These are phyloP conservation scores for Ctena decussata DNA, from an alignment of 2,888 invertebrate species.

Conservation along the genomic window DNA sequence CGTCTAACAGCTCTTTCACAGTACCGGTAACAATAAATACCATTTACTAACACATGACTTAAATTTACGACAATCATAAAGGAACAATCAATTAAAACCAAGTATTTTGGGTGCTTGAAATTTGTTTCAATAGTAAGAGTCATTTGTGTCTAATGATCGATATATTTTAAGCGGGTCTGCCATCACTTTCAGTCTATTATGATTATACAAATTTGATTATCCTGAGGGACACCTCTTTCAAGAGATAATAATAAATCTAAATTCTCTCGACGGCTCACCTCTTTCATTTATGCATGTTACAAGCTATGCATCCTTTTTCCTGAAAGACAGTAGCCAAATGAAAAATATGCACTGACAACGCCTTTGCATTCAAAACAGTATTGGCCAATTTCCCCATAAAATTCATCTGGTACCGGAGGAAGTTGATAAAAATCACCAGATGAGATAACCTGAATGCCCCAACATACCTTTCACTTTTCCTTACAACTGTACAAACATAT, in stretches of 20 bases:
- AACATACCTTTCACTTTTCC: neutral
- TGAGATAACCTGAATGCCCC: constrained; percentile 13
- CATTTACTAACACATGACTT: no score
- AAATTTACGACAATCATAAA: no score
- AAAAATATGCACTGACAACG: neutral
- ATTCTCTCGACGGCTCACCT: neutral
- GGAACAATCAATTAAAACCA: no score
- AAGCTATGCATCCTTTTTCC: neutral
- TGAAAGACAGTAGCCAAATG: neutral
- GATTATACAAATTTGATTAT: constrained; percentile 10
- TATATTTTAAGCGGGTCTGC: neutral
- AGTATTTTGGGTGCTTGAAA: no score
- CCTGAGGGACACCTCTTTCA: neutral
- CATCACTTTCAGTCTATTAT: neutral
- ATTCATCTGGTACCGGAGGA: constrained; percentile 5
- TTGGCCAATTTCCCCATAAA: constrained; percentile 3
- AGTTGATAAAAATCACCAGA: constrained; percentile 20
- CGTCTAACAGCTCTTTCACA: no score
- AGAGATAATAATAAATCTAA: neutral
- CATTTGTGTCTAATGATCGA: neutral
- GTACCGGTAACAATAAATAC: no score
- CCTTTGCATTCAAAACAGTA: constrained; percentile 3
- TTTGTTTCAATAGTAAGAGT: neutral
- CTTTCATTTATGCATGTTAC: constrained; percentile 9
- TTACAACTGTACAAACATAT: neutral